These are phyloP conservation scores for Protobothrops flavoviridis DNA, from an alignment of 2,113 vertebrate genomes.

Conservation along the genomic window DNA sequence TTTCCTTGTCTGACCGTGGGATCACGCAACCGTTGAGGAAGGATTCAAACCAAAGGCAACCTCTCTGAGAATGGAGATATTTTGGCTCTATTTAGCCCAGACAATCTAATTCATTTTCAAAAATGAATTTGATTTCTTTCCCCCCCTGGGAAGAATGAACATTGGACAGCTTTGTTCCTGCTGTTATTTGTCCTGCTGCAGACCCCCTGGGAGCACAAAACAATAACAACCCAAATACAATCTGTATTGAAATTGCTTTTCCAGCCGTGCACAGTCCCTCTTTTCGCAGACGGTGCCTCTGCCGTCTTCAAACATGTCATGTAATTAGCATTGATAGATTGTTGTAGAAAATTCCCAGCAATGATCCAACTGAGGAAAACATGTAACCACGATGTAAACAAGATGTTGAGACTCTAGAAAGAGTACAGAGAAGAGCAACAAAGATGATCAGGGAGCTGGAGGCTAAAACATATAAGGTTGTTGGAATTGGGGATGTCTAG, in stretches of 20 bases:
- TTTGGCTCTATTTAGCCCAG: not conserved
- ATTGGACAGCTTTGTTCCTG: not conserved
- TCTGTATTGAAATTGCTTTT: not conserved
- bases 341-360: not conserved
- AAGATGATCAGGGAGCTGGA: no score
- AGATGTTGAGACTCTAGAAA: no score
- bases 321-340: not conserved
- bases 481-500: no score
- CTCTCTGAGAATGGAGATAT: not conserved
- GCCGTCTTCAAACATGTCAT: not conserved
- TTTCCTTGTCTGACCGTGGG: not conserved
- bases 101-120: not conserved
- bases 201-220: not conserved
- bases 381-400: no score
- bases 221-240: not conserved
- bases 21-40: not conserved
- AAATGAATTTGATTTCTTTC: not conserved
- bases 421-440: no score
- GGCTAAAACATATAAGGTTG: no score
- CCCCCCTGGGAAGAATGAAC: not conserved
- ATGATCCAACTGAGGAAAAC: not conserved
- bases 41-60: not conserved
- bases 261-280: not conserved
- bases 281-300: not conserved
- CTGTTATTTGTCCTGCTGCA: not conserved